A percentile compares a stretch with the other conserved stretches of the same genome.
phyloP scores from a whole-genome alignment of 2,888 invertebrate genomes.

The Hemistola chrysoprasaria region DNA sequence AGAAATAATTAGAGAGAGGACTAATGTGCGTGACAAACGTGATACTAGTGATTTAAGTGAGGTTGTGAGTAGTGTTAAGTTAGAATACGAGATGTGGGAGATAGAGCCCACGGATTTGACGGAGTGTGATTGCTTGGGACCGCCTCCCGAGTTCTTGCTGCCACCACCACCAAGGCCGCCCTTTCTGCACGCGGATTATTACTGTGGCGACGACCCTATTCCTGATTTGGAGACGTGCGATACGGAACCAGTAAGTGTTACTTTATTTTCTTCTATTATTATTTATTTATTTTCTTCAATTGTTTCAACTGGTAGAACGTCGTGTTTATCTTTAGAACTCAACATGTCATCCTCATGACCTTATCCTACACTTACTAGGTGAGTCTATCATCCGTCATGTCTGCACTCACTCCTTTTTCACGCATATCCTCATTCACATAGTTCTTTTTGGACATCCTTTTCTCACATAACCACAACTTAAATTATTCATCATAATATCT shows the following conservation, averaged over 20 bases:
- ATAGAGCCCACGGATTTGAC: conserved; percentile 86
- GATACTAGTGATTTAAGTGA: conserved; percentile 75
- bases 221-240: conserved; percentile 89
- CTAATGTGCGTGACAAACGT: conserved; percentile 77
- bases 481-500: no score
- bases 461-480: no score
- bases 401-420: no score
- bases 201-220: conserved; percentile 87
- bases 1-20: conserved; percentile 67
- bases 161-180: conserved; percentile 89
- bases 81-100: conserved; percentile 86
- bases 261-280: background rate
- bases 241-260: conserved; percentile 87
- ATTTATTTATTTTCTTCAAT: background rate
- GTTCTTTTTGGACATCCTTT: no score
- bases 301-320: no score
- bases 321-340: no score
- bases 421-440: no score
- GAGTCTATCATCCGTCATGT: no score
- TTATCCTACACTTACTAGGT: no score
- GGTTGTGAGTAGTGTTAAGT: conserved; percentile 82
- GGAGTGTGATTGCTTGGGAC: conserved; percentile 89
- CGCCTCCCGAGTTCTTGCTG: conserved; percentile 87
- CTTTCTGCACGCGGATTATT: conserved; percentile 85
- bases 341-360: no score